These are phyloP conservation scores for Coenobita brevimanus DNA, from an alignment of 1,140 invertebrate species.

Conservation along the genomic window DNA sequence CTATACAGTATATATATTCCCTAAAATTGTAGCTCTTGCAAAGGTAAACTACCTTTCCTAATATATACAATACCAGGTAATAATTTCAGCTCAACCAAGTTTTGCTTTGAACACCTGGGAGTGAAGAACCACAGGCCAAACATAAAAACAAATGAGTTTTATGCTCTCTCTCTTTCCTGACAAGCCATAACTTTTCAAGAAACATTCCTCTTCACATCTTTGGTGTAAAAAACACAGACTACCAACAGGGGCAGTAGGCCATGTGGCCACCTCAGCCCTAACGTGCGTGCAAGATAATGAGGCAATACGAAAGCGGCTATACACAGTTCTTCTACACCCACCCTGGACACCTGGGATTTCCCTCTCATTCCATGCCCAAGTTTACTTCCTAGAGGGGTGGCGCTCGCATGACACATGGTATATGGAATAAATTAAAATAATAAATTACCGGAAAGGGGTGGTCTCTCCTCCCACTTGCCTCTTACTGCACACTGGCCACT, in stretches of 20 bases:
- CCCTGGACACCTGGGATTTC: conserved; percentile 51
- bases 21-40: conserved; percentile 40
- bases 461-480: conserved; percentile 51
- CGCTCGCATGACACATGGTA: conserved; percentile 38
- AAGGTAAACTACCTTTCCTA: conserved; percentile 44
- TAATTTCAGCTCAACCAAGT: conserved; percentile 45
- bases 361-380: conserved; percentile 35
- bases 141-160: conserved; percentile 51
- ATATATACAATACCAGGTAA: conserved; percentile 47
- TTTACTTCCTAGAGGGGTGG: conserved; percentile 38
- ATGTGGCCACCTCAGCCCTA: conserved; percentile 36
- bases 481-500: conserved; percentile 55
- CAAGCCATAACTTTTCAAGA: conserved; percentile 42
- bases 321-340: conserved; percentile 57
- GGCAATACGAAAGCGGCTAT: conserved; percentile 62
- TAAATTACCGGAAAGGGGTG: conserved; percentile 49
- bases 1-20: too few species aligned
- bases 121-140: conserved; percentile 48
- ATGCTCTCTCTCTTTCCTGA: background rate
- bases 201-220: conserved; percentile 60
- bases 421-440: conserved; percentile 64
- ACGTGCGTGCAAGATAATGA: conserved; percentile 54
- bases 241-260: conserved; percentile 1
- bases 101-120: conserved; percentile 58
- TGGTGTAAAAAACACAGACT: conserved; percentile 49